These are phyloP conservation scores for Diprion similis DNA, from an alignment of 1,140 invertebrate genomes.

Conservation along the genomic window DNA sequence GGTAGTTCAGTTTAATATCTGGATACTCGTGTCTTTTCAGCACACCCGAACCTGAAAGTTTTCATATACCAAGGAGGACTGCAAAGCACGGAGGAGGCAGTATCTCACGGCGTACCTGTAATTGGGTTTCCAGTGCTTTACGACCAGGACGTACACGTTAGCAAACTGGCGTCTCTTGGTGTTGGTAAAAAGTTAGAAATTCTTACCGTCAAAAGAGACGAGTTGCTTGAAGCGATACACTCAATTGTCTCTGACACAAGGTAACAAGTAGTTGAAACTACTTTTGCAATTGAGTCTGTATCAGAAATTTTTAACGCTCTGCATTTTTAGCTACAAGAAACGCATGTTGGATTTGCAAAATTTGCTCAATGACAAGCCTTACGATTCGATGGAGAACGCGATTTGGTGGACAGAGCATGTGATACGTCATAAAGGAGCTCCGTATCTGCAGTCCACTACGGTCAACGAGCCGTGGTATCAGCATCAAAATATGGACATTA, in stretches of 20 bases:
- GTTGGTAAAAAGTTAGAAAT: conserved; percentile 32
- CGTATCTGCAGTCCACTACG: conserved; percentile 53
- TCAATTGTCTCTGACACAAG: conserved; percentile 36
- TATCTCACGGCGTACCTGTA: too few relatives aligned
- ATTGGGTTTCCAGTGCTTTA: too few relatives aligned
- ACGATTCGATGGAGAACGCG: conserved; percentile 51
- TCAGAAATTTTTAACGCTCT: neutral
- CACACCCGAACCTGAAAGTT: too few relatives aligned
- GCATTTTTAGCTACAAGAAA: conserved; percentile 45
- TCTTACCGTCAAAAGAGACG: conserved; percentile 16
- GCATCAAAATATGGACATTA: conserved; percentile 43
- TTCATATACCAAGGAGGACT: too few relatives aligned
- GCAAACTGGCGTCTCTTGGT: conserved; percentile 33
- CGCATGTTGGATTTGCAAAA: conserved; percentile 35
- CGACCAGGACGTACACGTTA: conserved; percentile 43
- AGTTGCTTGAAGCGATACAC: conserved; percentile 28
- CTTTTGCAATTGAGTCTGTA: neutral
- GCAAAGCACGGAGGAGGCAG: too few relatives aligned
- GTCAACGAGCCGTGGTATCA: conserved; percentile 51
- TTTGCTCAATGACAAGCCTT: conserved; percentile 54
- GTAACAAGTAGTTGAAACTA: neutral
- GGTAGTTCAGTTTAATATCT: too few relatives aligned
- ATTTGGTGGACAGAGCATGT: conserved; percentile 67
- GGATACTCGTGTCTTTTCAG: too few relatives aligned
- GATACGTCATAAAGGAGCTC: conserved; percentile 60